A percentile compares a stretch with the other conserved stretches of the same genome.
phyloP scores from a whole-genome alignment of 2,113 vertebrate genomes.

The Corythornis vintsioides region DNA sequence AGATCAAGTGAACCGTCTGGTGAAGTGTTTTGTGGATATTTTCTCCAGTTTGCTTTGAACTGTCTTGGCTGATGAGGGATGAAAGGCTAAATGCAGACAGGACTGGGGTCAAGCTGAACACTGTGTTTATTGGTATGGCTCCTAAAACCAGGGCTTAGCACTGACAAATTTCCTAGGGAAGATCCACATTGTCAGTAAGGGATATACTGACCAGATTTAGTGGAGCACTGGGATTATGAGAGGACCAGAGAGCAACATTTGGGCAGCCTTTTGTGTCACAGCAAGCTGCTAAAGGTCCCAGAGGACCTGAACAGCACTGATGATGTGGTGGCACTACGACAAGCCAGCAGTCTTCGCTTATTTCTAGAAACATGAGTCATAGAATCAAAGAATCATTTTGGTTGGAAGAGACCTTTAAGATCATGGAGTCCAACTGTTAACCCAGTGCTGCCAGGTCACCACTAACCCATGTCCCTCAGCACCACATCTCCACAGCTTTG shows the following conservation, averaged over 20 bases:
- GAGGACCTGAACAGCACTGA: not conserved
- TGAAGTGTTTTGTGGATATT: not conserved
- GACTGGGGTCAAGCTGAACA: not conserved
- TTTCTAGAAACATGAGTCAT: not conserved
- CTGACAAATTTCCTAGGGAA: not conserved
- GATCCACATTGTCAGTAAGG: not conserved
- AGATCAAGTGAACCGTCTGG: not conserved
- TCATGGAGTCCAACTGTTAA: not conserved
- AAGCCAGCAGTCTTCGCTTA: not conserved
- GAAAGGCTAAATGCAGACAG: not conserved
- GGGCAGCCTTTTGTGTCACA: not conserved
- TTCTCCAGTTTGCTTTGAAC: not conserved
- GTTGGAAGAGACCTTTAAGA: not conserved
- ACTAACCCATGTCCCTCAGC: not conserved
- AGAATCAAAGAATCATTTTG: not conserved
- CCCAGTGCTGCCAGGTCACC: not conserved
- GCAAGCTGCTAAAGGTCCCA: not conserved
- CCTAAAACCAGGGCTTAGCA: not conserved
- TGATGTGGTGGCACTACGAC: not conserved
- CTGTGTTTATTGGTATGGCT: not conserved
- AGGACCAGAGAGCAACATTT: not conserved
- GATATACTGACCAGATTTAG: not conserved
- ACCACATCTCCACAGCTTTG: not conserved
- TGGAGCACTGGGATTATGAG: not conserved
- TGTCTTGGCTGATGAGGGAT: not conserved